A percentile compares a stretch with the other conserved stretches of the same genome.
Evolutionary conservation across 2,113 vertebrate genomes (phyloP).

Genomic region (Xyrauchen texanus): DNA sequence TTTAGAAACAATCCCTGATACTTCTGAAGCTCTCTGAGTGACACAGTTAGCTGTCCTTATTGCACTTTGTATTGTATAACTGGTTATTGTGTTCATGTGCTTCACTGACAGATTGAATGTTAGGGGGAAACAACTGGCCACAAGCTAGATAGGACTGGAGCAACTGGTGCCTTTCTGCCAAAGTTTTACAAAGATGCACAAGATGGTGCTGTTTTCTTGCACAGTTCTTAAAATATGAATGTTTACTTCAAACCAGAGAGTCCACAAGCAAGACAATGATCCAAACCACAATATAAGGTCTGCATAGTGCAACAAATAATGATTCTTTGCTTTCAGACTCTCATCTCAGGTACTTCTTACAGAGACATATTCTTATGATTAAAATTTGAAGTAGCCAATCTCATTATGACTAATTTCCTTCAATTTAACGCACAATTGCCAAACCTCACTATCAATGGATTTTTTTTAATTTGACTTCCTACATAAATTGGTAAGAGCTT

Average conservation of each 20-base stretch:
- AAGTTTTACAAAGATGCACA: no score
- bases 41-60: background rate
- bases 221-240: background rate
- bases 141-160: background rate
- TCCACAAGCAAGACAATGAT: background rate
- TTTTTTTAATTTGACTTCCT: background rate
- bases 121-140: background rate
- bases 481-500: background rate
- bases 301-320: background rate
- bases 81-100: background rate
- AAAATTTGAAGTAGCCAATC: background rate
- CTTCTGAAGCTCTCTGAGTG: background rate
- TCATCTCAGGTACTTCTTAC: background rate
- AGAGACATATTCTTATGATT: background rate
- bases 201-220: background rate
- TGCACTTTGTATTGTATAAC: background rate
- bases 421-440: background rate
- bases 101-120: background rate
- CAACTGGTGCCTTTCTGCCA: background rate
- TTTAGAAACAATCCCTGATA: slow-evolving; percentile 2
- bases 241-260: background rate
- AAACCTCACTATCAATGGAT: background rate
- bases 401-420: background rate
- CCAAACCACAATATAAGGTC: background rate
- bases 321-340: background rate